Conservation (phyloP, 64 coral and sea anemone genomes). For the Dendrophyllia cribrosa region DNA sequence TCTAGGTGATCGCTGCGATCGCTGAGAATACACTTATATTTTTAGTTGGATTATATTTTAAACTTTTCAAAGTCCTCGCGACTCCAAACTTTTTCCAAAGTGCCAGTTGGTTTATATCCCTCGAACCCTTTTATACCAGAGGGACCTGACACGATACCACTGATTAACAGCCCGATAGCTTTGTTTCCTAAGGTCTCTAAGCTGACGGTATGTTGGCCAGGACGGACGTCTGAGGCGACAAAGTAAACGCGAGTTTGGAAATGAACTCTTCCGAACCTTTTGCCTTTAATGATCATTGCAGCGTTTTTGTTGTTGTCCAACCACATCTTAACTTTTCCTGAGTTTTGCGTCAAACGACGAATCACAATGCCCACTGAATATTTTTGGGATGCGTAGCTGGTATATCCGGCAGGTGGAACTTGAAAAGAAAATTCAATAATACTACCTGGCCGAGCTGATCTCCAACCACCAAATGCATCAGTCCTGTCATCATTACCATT, state of each 20-base stretch:
- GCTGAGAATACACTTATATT: too few species aligned
- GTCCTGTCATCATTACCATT: not conserved
- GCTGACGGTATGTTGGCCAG: constrained; percentile 19
- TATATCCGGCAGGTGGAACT: not conserved
- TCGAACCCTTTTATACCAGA: not conserved
- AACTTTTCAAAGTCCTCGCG: constrained; percentile 2
- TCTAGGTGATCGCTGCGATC: too few species aligned
- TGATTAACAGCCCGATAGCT: not conserved
- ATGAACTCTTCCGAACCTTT: not conserved
- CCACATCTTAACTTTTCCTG: constrained; percentile 5
- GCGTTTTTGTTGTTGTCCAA: constrained; percentile 9
- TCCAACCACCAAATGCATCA: constrained; percentile 51
- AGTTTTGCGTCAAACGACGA: not conserved
- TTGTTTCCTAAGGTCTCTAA: constrained; percentile 9
- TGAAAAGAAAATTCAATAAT: constrained; percentile 8
- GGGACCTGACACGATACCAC: constrained; percentile 1
- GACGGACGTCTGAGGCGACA: constrained; percentile 1
- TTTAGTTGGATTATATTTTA: not conserved
- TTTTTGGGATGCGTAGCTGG: not conserved
- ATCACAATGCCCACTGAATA: constrained; percentile 14
- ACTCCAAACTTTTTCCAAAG: constrained; percentile 31
- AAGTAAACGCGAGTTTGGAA: constrained; percentile 14
- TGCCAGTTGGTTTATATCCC: constrained; percentile 15
- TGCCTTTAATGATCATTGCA: not conserved
- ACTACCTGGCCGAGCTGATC: not conserved